Evolutionary conservation across 2,888 invertebrate species (phyloP), one percentile per base, ranked within the genome.

Genomic region (Diarsia rubi): DNA sequence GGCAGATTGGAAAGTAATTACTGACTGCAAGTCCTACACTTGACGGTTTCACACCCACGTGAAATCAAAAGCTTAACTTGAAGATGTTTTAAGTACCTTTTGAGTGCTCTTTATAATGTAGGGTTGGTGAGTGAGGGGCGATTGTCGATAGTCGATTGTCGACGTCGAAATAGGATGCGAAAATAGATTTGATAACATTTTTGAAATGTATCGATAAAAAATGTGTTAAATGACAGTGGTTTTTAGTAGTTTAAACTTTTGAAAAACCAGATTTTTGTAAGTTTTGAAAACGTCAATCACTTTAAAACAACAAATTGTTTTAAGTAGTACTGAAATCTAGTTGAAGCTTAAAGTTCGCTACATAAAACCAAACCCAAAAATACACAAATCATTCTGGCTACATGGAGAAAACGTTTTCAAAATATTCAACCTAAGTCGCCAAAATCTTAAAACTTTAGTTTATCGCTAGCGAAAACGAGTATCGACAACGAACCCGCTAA

Each of bases 1-100:
- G 68, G 82, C 90, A 76, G 68, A 92, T 93, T 92, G 93, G 93
- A 94, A 93, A 94, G 94, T 92, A 94, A 94, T 94, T 94, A 93
- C 89, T 88, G 86, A 69, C 87, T 88, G 82, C 86, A 86, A 88
- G 87, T 78, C 93, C 91, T 90, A 92, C 93, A 90, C 92, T 91
- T 90, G 92, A 88, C 75, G 83, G 77, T 73, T 86, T 85, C 66
- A 91, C 93, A 79, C 93, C 93, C 91, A 93, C 93, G 86, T 80
- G 69, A 86, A 87, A 79, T 88, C 88, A 88, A 90, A 91, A 89
- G 89, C 89, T 88, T 88, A 86, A 84, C 87, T 88, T 86, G 86
- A 88, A 91, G 88, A 89, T 85, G 90, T 88, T 89, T 65, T 89
- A 89, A 92, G 91, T 88, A 90, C 85, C 82, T 87, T 88, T 90